A percentile compares a stretch with the other conserved stretches of the same genome.
phyloP scores from a whole-genome alignment of 23 tunicate genomes.

The Halocynthia roretzi region DNA sequence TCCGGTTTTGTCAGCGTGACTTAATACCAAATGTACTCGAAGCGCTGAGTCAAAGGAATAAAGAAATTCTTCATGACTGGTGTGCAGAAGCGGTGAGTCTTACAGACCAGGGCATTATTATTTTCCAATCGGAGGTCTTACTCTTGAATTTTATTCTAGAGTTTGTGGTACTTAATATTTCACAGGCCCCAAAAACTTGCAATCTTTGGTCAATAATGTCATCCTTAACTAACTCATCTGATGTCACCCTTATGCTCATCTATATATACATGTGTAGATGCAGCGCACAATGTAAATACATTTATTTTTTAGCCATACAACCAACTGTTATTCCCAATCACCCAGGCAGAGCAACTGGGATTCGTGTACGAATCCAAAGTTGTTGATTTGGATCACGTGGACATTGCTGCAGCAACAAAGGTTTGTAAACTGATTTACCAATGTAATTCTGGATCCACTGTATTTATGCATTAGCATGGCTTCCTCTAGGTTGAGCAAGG shows the following conservation, averaged over 20 bases:
- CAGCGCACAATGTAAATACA: too few relatives aligned
- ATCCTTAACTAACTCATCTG: too few relatives aligned
- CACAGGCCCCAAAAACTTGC: too few relatives aligned
- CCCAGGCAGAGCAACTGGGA: constrained; percentile 59
- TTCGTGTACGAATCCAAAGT: constrained; percentile 36
- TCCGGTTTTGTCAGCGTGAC: constrained; percentile 58
- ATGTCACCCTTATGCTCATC: too few relatives aligned
- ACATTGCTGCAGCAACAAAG: constrained; percentile 78
- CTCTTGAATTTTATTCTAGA: too few relatives aligned
- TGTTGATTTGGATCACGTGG: constrained; percentile 75
- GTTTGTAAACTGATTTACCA: background rate
- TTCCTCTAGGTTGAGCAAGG: constrained; percentile 51
- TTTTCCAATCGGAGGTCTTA: too few relatives aligned
- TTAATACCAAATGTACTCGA: constrained; percentile 79
- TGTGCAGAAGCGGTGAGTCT: constrained; percentile 78
- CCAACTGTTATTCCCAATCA: constrained; percentile 68
- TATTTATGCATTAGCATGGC: too few relatives aligned
- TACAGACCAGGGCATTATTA: too few relatives aligned
- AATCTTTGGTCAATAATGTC: too few relatives aligned
- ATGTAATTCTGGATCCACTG: background rate
- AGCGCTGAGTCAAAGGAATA: constrained; percentile 57
- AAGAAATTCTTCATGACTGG: constrained; percentile 85
- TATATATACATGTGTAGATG: too few relatives aligned
- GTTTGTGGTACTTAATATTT: too few relatives aligned
- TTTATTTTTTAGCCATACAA: constrained; percentile 63